Percentiles rank a stretch among this genome's conserved stretches.
These are phyloP conservation scores for Torymus texanus DNA, from an alignment of 2,888 invertebrate genomes.

Conservation along the genomic window DNA sequence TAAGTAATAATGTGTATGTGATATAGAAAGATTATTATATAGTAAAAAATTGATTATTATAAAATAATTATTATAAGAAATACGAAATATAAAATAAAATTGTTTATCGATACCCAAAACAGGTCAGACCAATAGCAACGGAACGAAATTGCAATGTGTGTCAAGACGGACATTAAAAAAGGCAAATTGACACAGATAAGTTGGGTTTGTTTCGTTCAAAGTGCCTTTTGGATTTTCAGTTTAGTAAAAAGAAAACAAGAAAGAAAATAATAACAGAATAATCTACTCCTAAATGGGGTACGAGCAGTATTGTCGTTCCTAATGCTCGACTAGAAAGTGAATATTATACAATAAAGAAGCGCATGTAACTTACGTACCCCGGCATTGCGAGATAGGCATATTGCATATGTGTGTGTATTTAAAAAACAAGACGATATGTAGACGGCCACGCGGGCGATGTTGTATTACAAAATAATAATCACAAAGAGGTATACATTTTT, in stretches of 20 bases:
- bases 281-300: neutral
- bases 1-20: no score
- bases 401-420: conserved; percentile 16
- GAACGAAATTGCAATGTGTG: conserved; percentile 25
- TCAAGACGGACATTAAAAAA: neutral
- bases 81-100: neutral
- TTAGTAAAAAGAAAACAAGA: conserved; percentile 26
- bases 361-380: conserved; percentile 41
- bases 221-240: conserved; percentile 62
- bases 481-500: conserved; percentile 9
- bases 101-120: conserved; percentile 25
- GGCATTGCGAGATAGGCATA: conserved; percentile 3
- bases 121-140: conserved; percentile 9
- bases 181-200: conserved; percentile 46
- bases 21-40: no score
- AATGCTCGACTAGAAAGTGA: conserved; percentile 40
- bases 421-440: conserved; percentile 16
- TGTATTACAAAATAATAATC: conserved; percentile 21
- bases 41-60: no score
- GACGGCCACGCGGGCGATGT: conserved; percentile 1
- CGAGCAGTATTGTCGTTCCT: conserved; percentile 50
- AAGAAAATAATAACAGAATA: neutral
- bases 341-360: conserved; percentile 29
- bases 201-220: conserved; percentile 62
- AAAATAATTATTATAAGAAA: no score